phyloP scores from a whole-genome alignment of 2,113 vertebrate species.

The Microtus pennsylvanicus region DNA sequence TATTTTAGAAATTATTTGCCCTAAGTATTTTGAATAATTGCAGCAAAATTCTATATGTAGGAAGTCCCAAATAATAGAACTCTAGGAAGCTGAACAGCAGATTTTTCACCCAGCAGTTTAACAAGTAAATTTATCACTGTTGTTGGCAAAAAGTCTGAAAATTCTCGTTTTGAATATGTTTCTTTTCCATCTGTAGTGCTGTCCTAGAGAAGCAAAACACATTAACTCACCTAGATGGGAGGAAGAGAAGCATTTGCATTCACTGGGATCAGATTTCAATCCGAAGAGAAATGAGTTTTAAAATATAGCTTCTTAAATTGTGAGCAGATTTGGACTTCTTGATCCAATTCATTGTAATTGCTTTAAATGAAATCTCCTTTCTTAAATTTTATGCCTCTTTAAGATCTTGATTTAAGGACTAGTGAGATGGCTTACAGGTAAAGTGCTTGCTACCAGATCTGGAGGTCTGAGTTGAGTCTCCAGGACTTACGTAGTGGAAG shows the following conservation, averaged over 20 bases:
- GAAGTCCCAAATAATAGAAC: conserved; percentile 8
- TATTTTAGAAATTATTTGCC: neutral
- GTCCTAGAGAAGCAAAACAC: neutral
- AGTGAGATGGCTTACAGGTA: neutral
- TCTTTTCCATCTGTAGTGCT: neutral
- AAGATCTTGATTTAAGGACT: neutral
- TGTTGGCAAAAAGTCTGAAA: neutral
- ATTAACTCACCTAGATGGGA: neutral
- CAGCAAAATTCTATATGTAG: neutral
- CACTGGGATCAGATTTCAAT: conserved; percentile 8
- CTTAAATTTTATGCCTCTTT: neutral
- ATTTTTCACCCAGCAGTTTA: neutral
- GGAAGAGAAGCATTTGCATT: neutral
- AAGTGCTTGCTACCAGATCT: neutral
- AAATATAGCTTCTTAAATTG: neutral
- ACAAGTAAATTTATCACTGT: conserved; percentile 20
- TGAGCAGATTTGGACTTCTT: neutral
- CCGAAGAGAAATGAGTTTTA: conserved; percentile 36
- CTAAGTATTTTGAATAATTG: conserved; percentile 26
- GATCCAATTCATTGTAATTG: conserved; percentile 43
- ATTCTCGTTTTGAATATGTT: conserved; percentile 14
- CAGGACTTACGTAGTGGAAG: no score
- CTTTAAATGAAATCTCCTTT: neutral
- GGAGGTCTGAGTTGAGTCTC: neutral
- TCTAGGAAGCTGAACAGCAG: neutral